Evolutionary conservation across 1,140 invertebrate species (phyloP).

Genomic region (Trichoplusia ni): DNA sequence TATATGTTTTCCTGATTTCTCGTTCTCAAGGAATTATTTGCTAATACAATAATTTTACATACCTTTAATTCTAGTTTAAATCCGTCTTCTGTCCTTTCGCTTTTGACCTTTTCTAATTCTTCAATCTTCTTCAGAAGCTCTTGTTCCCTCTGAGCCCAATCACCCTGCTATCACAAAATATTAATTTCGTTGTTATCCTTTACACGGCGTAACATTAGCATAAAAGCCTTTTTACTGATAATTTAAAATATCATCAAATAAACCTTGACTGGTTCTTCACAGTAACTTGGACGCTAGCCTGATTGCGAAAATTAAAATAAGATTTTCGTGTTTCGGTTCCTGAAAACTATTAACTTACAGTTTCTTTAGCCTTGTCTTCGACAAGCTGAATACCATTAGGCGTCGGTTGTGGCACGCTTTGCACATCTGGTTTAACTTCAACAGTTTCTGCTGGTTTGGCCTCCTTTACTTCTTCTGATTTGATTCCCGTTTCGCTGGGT

Average conservation of each 20-base stretch:
- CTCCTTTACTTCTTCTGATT: not conserved
- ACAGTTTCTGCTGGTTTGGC: conserved; percentile 15
- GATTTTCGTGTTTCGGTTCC: not conserved
- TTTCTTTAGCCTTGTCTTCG: conserved; percentile 7
- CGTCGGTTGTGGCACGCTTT: not conserved
- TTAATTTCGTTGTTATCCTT: not conserved
- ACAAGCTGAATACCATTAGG: not conserved
- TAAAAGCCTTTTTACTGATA: too few species aligned
- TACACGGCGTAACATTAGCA: not conserved
- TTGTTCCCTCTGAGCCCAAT: conserved; percentile 69
- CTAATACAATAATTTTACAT: too few species aligned
- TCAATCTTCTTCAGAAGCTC: conserved; percentile 72
- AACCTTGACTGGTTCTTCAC: too few species aligned
- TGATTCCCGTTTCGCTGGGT: not conserved
- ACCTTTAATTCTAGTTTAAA: conserved; percentile 72
- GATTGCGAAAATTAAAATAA: not conserved
- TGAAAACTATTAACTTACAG: too few species aligned
- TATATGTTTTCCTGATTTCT: not conserved
- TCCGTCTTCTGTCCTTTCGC: conserved; percentile 63
- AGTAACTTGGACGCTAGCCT: too few species aligned
- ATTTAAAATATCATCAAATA: too few species aligned
- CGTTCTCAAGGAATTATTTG: too few species aligned
- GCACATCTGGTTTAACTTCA: not conserved
- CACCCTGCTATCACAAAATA: not conserved
- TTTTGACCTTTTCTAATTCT: conserved; percentile 68